phyloP scores from a whole-genome alignment of 2,797 vertebrate genomes.

The Tokudaia tokunoshimensis region DNA sequence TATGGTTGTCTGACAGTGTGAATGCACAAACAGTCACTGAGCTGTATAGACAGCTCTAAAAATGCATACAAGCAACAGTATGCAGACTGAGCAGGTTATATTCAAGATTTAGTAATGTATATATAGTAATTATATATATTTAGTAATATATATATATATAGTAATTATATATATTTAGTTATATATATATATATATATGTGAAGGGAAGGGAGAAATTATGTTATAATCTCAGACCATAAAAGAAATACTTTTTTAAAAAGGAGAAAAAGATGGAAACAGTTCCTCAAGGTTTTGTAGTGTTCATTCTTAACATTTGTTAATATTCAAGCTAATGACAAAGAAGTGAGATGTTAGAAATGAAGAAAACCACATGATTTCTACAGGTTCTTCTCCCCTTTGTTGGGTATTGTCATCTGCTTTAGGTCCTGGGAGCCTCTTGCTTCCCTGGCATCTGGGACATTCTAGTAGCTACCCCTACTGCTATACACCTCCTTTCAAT shows the following conservation, averaged over 20 bases:
- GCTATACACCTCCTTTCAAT: not conserved
- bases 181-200: not conserved
- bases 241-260: not conserved
- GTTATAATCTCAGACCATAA: not conserved
- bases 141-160: too few relatives aligned
- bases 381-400: not conserved
- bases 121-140: too few relatives aligned
- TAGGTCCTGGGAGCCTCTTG: not conserved
- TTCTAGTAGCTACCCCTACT: not conserved
- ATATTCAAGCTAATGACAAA: slow-evolving; percentile 10
- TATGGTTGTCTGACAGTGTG: not conserved
- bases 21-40: not conserved
- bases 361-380: not conserved
- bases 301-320: slow-evolving; percentile 46
- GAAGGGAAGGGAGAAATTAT: not conserved
- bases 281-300: not conserved
- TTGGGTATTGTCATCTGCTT: not conserved
- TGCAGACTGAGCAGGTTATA: not conserved
- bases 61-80: not conserved
- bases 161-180: too few relatives aligned
- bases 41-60: not conserved
- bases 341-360: not conserved
- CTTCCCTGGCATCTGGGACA: not conserved
- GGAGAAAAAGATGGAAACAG: not conserved
- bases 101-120: too few relatives aligned